phyloP scores from a whole-genome alignment of 1,140 invertebrate genomes.

The Eufriesea mexicana region DNA sequence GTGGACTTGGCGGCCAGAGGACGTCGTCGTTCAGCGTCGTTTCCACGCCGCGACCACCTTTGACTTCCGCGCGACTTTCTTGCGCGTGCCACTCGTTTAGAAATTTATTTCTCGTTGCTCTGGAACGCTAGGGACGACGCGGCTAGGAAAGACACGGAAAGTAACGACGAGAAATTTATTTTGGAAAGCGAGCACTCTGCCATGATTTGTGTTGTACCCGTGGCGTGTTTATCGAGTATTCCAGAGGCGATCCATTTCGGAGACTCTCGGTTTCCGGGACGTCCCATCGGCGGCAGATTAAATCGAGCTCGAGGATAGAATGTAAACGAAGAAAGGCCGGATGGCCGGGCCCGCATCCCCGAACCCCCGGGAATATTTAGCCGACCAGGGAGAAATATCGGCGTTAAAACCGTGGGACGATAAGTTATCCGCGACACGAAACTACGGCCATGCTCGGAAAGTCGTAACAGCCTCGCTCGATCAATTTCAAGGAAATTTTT shows the following conservation, averaged over 20 bases:
- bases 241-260: background rate
- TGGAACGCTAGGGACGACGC: no score
- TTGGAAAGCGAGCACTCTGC: no score
- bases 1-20: background rate
- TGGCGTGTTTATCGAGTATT: background rate
- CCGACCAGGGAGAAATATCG: background rate
- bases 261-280: background rate
- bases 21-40: background rate
- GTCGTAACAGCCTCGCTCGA: slow-evolving; percentile 10
- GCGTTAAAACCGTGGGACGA: no score
- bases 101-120: no score
- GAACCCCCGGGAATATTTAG: background rate
- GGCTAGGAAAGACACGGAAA: no score
- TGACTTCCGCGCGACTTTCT: no score
- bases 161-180: no score
- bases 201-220: no score
- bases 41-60: no score
- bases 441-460: background rate
- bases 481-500: slow-evolving; percentile 27
- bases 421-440: background rate
- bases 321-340: background rate
- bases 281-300: background rate
- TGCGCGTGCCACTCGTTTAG: no score
- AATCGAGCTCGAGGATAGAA: background rate
- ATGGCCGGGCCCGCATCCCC: background rate